These are phyloP conservation scores for Sialia sialis DNA, from an alignment of 2,113 vertebrate species.

Conservation along the genomic window DNA sequence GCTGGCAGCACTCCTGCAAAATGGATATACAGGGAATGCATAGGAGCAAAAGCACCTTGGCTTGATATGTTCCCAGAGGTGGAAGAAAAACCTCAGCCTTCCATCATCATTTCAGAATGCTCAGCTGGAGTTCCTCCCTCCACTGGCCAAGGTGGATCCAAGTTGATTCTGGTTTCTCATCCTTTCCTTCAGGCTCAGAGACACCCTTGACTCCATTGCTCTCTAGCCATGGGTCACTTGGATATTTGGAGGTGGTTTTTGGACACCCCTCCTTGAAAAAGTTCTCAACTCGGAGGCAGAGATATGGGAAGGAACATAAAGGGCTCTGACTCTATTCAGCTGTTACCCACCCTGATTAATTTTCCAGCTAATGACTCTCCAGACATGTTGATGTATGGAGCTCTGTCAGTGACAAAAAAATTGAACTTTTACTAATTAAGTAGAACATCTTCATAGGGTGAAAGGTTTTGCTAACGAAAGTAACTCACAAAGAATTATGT, in stretches of 20 bases:
- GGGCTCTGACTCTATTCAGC: constrained; percentile 24
- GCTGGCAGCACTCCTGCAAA: not conserved
- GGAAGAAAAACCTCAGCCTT: not conserved
- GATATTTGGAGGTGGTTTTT: not conserved
- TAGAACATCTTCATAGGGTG: constrained; percentile 67
- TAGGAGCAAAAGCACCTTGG: not conserved
- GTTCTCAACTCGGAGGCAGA: not conserved
- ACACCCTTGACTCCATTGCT: not conserved
- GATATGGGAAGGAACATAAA: not conserved
- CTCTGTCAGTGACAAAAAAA: constrained; percentile 62
- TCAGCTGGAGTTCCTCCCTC: not conserved
- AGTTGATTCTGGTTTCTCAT: not conserved
- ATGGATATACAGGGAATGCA: not conserved
- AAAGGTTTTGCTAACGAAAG: constrained; percentile 73
- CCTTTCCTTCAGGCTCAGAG: not conserved
- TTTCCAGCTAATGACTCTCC: constrained; percentile 65
- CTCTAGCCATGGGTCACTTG: not conserved
- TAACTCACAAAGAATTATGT: constrained; percentile 72
- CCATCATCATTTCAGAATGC: not conserved
- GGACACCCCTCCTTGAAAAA: not conserved
- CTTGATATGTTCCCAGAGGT: not conserved
- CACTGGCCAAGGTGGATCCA: not conserved
- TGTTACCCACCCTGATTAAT: constrained; percentile 62
- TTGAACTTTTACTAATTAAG: constrained; percentile 75
- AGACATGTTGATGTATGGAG: constrained; percentile 62